Evolutionary conservation across 2,888 invertebrate genomes (phyloP), one percentile per base, ranked within the genome.

Genomic region (Diloba caeruleocephala): DNA sequence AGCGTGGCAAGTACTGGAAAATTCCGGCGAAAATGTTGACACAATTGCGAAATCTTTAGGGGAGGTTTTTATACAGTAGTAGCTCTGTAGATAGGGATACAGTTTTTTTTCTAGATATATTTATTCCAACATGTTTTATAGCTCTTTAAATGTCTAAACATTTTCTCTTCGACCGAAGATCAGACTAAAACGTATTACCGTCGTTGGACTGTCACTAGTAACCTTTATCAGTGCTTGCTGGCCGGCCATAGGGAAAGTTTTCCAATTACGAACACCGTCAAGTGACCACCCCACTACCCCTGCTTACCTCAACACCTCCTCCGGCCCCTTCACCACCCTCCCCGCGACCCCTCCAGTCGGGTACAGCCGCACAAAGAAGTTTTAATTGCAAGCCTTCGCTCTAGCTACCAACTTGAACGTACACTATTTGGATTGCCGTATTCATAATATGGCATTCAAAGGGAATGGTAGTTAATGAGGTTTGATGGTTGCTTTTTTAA

Each of bases 321-420:
- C 45, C 41, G 28, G 14, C 33, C 49, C 57, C 57, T 43, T 52
- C 23, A 15, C 46, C 3, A 51, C 54, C 52, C 56, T 1, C 44
- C 53, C 64, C 45, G 38, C 49, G 36, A 31, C 68, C 61, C 58
- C 68, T 52, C 56, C 12, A 19, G 37, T 31, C 49, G 71, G 76
- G 81, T 77, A 81, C 82, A 76, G 78, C 81, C 84, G 71, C 85
- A 89, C 89, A 90, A 92, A 91, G 91, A 92, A 92, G 86, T 92
- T 92, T 92, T 92, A 92, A 92, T 92, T 92, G 90, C 91, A 82
- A 81, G 84, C 88, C 85, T 90, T 87, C 88, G 80, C 79, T 82
- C 81, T 83, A 81, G 84, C 84, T 85, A 87, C 87, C 86, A 85
- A 85, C 78, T 81, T 76, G 76, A 74, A 64, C 71, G 72, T 70